Base-by-base conservation (phyloP, 2,888 invertebrate species). In the Platycheirus albimanus region DNA sequence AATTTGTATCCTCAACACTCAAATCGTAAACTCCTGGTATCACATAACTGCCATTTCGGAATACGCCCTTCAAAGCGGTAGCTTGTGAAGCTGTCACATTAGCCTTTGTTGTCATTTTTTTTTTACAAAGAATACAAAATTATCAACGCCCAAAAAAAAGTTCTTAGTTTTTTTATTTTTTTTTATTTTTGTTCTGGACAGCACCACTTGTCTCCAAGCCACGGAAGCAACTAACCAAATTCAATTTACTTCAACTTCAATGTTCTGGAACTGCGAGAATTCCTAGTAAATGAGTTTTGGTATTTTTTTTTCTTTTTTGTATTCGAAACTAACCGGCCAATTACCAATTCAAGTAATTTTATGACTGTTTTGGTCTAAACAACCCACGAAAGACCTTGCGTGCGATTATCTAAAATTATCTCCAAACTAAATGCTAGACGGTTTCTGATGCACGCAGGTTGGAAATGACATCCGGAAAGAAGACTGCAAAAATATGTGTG, bases 1-100 rank as follows among this genome's bases (percentile, higher is more conserved):
- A 97, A 86, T 95, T 96, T 10, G 96, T 95, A 88, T 97, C 97
- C 88, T 96, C 97, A 6, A 93, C 93, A 78, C 93, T 94, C 33
- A 95, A 93, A 87, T 93, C 92, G 87, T 93, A 95, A 13, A 93
- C 91, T 54, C 94, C 94, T 0, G 94, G 92, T 76, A 92, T 90
- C 11, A 91, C 90, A 87, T 91, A 91, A 71, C 90, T 90, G 81
- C 90, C 90, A 71, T 90, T 91, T 10, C 89, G 87, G 11, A 86
- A 81, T 2, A 89, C 85, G 15, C 89, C 89, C 64, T 90, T 90
- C n/a, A 90, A 69, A 0, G 89, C 89, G 2, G 87, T 87, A 20
- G 88, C 86, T 72, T 89, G 89, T 4, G 88, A 86, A 8, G 88
- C 88, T 13, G 90, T 87, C 36, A 85, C 86, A 86, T 90, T 90